Base-by-base conservation (phyloP, 1,140 invertebrate species). In the Calephelis virginiensis region DNA sequence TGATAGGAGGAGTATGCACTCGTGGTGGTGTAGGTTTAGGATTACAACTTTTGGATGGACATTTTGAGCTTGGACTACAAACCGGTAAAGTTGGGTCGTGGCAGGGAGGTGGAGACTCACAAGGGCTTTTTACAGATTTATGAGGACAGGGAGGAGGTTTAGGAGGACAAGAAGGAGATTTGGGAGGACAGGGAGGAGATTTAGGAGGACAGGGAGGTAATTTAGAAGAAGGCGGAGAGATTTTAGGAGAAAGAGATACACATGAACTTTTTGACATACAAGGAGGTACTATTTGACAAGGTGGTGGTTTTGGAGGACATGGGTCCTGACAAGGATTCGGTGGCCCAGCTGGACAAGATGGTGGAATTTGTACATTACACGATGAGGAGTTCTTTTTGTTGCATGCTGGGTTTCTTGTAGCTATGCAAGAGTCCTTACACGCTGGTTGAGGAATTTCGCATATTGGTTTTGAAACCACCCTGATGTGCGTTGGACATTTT, bases 361-460 rank as follows among this genome's bases (percentile, higher is more conserved):
- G 49, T 47, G 66, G 66, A 38, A 59, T 50, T 63, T 67, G 38
- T 12, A 68, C 68, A 49, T 69, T 64, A 38, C 69, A 73, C 12
- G 64, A 60, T 46, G 72, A 64, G 9, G 61, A 53, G 40, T 71
- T 71, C 13, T 74, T 70, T 17, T 71, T 69, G 8, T 56, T 17
- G 68, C 76, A 78, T 0, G 73, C 37, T 40, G 74, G 74, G 11
- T 67, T 69, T 43, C 63, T 70, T 56, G 67, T 28, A 13, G n/a
- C 61, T 11, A 60, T 6, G 64, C 76, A 80, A 11, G 63, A 40
- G 45, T 74, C 63, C 45, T 66, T 70, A 53, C 74, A 77, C 13
- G 72, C 69, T 7, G 70, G 66, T 28, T 67, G 68, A 8, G 73
- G 69, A 8, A 77, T 83, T 63, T 71, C 46, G 46, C 72, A 75